Percentiles rank a stretch among this genome's conserved stretches.
Evolutionary conservation across 2,888 invertebrate genomes (phyloP).

Genomic region (Dione vanillae): DNA sequence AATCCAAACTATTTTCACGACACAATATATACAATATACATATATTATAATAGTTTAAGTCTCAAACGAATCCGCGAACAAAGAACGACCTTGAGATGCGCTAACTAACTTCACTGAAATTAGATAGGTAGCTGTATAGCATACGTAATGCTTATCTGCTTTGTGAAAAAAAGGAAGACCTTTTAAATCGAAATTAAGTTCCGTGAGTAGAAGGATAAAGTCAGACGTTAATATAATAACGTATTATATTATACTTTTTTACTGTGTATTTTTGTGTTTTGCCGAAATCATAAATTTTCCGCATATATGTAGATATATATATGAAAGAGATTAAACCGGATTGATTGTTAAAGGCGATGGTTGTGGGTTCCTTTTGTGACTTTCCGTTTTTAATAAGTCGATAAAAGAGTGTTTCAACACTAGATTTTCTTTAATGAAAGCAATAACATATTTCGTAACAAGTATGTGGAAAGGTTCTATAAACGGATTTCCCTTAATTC

Average conservation of each 20-base stretch:
- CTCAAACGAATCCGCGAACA: slow-evolving; percentile 53
- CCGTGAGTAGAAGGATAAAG: slow-evolving; percentile 23
- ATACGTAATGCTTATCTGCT: slow-evolving; percentile 61
- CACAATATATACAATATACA: slow-evolving; percentile 12
- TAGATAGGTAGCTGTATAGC: slow-evolving; percentile 60
- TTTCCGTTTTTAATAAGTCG: no score
- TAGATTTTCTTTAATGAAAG: no score
- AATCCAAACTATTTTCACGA: slow-evolving; percentile 16
- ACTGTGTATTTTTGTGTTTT: not conserved
- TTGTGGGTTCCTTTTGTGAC: no score
- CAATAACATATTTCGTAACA: no score
- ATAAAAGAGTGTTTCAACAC: no score
- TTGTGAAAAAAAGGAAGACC: slow-evolving; percentile 52
- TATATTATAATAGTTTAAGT: slow-evolving; percentile 34
- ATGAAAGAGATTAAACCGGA: no score
- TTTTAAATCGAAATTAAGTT: slow-evolving; percentile 29
- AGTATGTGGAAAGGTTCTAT: no score
- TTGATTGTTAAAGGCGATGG: no score
- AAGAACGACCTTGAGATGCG: slow-evolving; percentile 71
- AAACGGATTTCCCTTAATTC: no score
- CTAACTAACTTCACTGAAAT: slow-evolving; percentile 67
- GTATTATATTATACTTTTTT: slow-evolving; percentile 7
- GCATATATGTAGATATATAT: no score
- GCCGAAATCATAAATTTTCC: no score
- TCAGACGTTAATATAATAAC: not conserved